These are phyloP conservation scores for Lasioglossum zephyrum DNA, from an alignment of 2,888 invertebrate species.

Conservation along the genomic window DNA sequence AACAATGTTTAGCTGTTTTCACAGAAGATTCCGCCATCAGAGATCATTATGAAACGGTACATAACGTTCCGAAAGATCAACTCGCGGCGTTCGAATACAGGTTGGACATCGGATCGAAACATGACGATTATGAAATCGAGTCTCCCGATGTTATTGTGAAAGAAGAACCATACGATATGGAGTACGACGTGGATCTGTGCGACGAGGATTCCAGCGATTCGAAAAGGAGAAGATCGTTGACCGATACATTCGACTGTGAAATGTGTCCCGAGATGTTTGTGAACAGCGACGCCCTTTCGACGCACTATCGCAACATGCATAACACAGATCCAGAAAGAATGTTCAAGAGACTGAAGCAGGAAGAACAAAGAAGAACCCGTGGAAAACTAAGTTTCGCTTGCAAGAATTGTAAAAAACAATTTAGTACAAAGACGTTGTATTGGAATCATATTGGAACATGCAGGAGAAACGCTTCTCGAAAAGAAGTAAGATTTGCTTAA, in stretches of 20 bases:
- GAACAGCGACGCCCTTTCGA: conserved; percentile 77
- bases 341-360: conserved; percentile 74
- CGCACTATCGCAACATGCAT: conserved; percentile 81
- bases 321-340: conserved; percentile 79
- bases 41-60: conserved; percentile 84
- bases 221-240: conserved; percentile 74
- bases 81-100: conserved; percentile 79
- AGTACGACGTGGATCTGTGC: conserved; percentile 75
- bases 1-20: conserved; percentile 87
- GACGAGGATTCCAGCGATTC: conserved; percentile 72
- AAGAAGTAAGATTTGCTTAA: conserved; percentile 31
- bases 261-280: conserved; percentile 82
- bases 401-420: conserved; percentile 80
- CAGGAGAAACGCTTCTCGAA: conserved; percentile 45
- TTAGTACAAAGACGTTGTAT: conserved; percentile 79
- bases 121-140: conserved; percentile 70
- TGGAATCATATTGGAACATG: conserved; percentile 81
- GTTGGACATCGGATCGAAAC: conserved; percentile 72
- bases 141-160: conserved; percentile 76
- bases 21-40: conserved; percentile 85
- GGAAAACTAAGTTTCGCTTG: conserved; percentile 77
- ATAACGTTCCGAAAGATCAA: conserved; percentile 82
- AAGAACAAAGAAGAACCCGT: conserved; percentile 64
- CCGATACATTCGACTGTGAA: conserved; percentile 81
- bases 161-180: conserved; percentile 81